Percentiles rank a stretch among this genome's conserved stretches.
Conservation (phyloP, 2,888 invertebrate genomes). For the Diadegma fenestrale region DNA sequence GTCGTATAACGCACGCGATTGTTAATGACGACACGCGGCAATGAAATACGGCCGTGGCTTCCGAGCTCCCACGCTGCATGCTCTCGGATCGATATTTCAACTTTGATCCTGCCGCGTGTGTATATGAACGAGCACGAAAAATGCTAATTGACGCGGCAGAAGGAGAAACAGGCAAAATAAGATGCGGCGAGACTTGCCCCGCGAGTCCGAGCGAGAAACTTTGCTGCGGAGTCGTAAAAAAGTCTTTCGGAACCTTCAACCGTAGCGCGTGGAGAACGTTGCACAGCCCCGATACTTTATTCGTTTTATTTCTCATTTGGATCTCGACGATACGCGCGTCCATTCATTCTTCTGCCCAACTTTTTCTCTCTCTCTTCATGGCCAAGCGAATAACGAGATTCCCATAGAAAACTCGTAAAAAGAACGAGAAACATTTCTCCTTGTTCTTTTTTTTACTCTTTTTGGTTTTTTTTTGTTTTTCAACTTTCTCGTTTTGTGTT, state of each 20-base stretch:
- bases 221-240: constrained; percentile 61
- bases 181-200: neutral
- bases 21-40: neutral
- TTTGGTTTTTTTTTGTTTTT: neutral
- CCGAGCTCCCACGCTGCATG: constrained; percentile 41
- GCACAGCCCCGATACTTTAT: constrained; percentile 42
- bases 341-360: constrained; percentile 48
- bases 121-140: constrained; percentile 61
- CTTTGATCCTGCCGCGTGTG: constrained; percentile 54
- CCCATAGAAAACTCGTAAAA: constrained; percentile 53
- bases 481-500: neutral
- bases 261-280: neutral
- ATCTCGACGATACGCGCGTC: constrained; percentile 50
- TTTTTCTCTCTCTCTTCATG: neutral
- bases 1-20: constrained; percentile 8
- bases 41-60: constrained; percentile 55
- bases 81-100: constrained; percentile 30
- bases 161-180: constrained; percentile 33
- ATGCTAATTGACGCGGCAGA: constrained; percentile 64
- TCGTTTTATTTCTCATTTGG: constrained; percentile 55
- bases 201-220: constrained; percentile 58
- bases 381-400: constrained; percentile 33
- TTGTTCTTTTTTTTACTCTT: neutral
- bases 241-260: constrained; percentile 42
- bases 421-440: constrained; percentile 7